These are phyloP conservation scores for Acridotheres tristis DNA, from an alignment of 2,797 vertebrate genomes.

Conservation along the genomic window DNA sequence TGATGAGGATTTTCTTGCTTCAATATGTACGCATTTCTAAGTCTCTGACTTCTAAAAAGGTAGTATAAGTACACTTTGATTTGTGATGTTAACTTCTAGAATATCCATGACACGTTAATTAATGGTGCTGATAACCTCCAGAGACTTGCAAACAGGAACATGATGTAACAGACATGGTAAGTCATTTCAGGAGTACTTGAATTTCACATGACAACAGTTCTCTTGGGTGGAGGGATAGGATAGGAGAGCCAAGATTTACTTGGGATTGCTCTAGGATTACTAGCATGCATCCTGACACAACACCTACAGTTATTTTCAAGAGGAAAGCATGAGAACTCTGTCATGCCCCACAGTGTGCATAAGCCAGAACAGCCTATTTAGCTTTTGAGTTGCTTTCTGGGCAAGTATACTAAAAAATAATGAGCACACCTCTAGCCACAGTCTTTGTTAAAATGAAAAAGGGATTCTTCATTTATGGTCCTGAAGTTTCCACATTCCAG, in stretches of 20 bases:
- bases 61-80: slow-evolving; percentile 1
- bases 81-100: slow-evolving; percentile 6
- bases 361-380: not conserved
- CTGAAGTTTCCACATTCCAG: slow-evolving; percentile 39
- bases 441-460: slow-evolving; percentile 7
- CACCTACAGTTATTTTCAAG: not conserved
- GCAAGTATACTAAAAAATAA: not conserved
- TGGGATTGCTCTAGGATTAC: not conserved
- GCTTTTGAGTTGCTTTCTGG: not conserved
- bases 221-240: not conserved
- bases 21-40: not conserved
- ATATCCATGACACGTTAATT: not conserved
- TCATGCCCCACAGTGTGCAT: not conserved
- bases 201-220: not conserved
- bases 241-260: not conserved
- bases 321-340: not conserved
- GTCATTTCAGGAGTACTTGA: slow-evolving; percentile 3
- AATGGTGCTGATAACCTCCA: slow-evolving; percentile 10
- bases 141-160: not conserved
- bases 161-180: not conserved
- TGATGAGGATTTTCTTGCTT: not conserved
- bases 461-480: not conserved
- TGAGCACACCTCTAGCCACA: not conserved
- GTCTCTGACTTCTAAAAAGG: not conserved
- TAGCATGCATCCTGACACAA: not conserved